A percentile compares a stretch with the other conserved stretches of the same genome.
These are phyloP conservation scores for Elymnias hypermnestra DNA, from an alignment of 1,140 invertebrate species.

Conservation along the genomic window DNA sequence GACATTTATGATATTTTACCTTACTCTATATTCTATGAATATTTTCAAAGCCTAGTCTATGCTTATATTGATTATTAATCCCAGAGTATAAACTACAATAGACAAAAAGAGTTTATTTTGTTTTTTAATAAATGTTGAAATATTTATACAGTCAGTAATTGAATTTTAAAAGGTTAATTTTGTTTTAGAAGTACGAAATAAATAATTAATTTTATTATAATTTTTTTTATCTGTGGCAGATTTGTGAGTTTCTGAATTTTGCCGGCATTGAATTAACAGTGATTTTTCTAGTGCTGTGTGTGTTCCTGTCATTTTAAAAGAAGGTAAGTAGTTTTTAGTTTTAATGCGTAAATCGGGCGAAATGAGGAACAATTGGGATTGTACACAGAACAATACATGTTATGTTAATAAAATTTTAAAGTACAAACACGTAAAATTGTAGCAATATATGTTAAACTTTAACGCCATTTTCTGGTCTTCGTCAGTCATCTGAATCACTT, in stretches of 20 bases:
- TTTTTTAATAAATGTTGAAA: too few relatives aligned
- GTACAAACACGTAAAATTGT: background rate
- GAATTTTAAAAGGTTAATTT: too few relatives aligned
- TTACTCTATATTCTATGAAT: too few relatives aligned
- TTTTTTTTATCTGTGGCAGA: too few relatives aligned
- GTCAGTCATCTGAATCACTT: conserved; percentile 43
- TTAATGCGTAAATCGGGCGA: background rate
- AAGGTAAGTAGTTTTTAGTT: conserved; percentile 58
- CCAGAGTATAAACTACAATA: too few relatives aligned
- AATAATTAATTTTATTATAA: too few relatives aligned
- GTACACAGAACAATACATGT: background rate
- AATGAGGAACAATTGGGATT: background rate
- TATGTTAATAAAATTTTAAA: background rate
- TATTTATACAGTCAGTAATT: too few relatives aligned
- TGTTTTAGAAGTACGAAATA: too few relatives aligned
- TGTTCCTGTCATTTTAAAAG: conserved; percentile 65
- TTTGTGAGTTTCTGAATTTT: conserved; percentile 28
- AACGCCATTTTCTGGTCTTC: conserved; percentile 66
- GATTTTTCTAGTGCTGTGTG: conserved; percentile 63
- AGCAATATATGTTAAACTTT: conserved; percentile 10
- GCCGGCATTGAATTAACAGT: conserved; percentile 45
- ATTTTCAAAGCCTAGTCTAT: too few relatives aligned
- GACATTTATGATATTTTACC: too few relatives aligned
- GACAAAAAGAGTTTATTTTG: too few relatives aligned
- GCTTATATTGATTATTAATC: too few relatives aligned